Evolutionary conservation across 2,888 invertebrate species (phyloP).

Genomic region (Drosophila fungiperda): DNA sequence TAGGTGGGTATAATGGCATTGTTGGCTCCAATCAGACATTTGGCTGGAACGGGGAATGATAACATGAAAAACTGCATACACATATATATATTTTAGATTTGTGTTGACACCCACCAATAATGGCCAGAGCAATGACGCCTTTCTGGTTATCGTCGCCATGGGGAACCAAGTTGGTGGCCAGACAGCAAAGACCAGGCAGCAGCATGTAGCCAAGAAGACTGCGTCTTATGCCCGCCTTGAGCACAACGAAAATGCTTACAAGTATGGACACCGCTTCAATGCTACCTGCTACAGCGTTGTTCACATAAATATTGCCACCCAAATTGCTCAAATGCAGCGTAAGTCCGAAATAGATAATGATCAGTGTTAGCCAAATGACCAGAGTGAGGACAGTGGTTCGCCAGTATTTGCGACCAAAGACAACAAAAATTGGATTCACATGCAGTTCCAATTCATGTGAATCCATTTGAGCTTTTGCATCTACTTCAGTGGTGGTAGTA

Average conservation of each 20-base stretch:
- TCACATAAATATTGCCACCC: constrained; percentile 90
- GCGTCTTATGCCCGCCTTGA: constrained; percentile 89
- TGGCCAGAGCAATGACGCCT: constrained; percentile 89
- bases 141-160: constrained; percentile 86
- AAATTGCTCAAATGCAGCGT: constrained; percentile 91
- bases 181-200: constrained; percentile 89
- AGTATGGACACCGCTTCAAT: constrained; percentile 91
- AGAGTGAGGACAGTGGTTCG: constrained; percentile 89
- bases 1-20: constrained; percentile 92
- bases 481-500: constrained; percentile 23
- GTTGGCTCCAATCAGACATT: constrained; percentile 91
- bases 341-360: constrained; percentile 92
- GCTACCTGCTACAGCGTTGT: constrained; percentile 88
- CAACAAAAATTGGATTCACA: constrained; percentile 87
- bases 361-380: constrained; percentile 90
- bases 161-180: constrained; percentile 87
- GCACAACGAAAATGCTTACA: constrained; percentile 89
- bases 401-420: constrained; percentile 88
- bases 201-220: constrained; percentile 90
- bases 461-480: constrained; percentile 65
- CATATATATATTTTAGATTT: background rate
- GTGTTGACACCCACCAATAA: constrained; percentile 87
- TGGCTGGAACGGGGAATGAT: constrained; percentile 84
- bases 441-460: constrained; percentile 57
- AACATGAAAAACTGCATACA: constrained; percentile 1